Percentiles rank a stretch among this genome's conserved stretches.
phyloP scores from a whole-genome alignment of 2,888 invertebrate species.

The Thereva nobilitata region DNA sequence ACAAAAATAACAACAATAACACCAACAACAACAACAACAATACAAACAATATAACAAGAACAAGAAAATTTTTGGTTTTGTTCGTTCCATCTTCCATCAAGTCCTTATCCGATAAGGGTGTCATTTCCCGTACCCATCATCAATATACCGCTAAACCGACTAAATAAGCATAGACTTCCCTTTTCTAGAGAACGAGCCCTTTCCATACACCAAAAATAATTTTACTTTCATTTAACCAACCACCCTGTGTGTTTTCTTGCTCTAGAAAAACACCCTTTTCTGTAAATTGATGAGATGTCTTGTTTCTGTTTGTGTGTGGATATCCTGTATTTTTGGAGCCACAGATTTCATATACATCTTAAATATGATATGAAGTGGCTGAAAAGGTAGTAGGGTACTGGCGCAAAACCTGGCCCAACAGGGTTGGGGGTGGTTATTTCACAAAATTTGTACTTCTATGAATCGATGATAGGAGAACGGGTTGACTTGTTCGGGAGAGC shows the following conservation, averaged over 20 bases:
- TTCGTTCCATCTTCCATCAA: not conserved
- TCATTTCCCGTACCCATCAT: slow-evolving; percentile 25
- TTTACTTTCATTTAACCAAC: not conserved
- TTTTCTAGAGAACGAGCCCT: no score
- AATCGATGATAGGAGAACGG: no score
- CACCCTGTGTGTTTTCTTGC: not conserved
- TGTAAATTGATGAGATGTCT: slow-evolving; percentile 14
- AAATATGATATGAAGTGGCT: no score
- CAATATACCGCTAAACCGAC: slow-evolving; percentile 5
- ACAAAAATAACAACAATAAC: no score
- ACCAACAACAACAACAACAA: no score
- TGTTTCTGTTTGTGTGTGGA: slow-evolving; percentile 1
- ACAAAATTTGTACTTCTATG: no score
- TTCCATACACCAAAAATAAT: not conserved
- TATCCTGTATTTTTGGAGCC: slow-evolving; percentile 5
- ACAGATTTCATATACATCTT: not conserved
- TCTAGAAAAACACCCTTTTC: not conserved
- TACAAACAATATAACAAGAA: slow-evolving; percentile 17
- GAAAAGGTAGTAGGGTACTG: no score
- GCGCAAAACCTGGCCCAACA: no score
- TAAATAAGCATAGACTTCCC: no score
- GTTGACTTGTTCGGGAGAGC: no score
- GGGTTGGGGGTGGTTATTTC: no score
- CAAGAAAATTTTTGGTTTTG: slow-evolving; percentile 8
- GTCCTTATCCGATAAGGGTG: slow-evolving; percentile 26